These are phyloP conservation scores for Aplochiton taeniatus DNA, from an alignment of 2,797 vertebrate genomes.

Conservation along the genomic window DNA sequence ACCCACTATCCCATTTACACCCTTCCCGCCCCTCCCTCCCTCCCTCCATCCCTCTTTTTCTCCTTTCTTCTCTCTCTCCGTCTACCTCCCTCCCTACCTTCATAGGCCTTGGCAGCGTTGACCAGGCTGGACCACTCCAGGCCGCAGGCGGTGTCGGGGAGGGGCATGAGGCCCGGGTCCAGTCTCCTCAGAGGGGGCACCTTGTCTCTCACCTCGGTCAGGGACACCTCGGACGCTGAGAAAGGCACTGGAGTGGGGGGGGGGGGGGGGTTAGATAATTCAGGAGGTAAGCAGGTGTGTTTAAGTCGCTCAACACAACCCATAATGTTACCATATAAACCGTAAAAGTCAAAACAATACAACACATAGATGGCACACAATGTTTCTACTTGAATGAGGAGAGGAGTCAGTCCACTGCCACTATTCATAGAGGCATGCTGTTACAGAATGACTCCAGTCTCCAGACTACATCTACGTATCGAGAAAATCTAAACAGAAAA, in stretches of 20 bases:
- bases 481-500: no score
- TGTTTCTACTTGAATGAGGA: no score
- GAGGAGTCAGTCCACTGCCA: no score
- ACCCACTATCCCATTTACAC: no score
- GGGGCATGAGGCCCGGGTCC: slow-evolving; percentile 88
- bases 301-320: no score
- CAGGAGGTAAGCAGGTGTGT: not conserved
- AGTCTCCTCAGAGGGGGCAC: slow-evolving; percentile 77
- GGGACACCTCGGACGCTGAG: slow-evolving; percentile 86
- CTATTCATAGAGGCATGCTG: no score
- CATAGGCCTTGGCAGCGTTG: slow-evolving; percentile 88
- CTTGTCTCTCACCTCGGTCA: slow-evolving; percentile 83
- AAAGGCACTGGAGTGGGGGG: slow-evolving; percentile 73
- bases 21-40: not conserved
- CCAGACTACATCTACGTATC: no score
- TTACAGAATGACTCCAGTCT: no score
- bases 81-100: slow-evolving; percentile 73
- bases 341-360: no score
- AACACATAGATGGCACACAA: no score
- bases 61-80: no score
- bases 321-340: no score
- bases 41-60: not conserved
- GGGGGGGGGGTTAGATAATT: not conserved
- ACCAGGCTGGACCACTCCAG: slow-evolving; percentile 94
- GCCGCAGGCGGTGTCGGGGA: slow-evolving; percentile 86